phyloP scores from a whole-genome alignment of 2,797 vertebrate genomes.

The Xenops minutus region DNA sequence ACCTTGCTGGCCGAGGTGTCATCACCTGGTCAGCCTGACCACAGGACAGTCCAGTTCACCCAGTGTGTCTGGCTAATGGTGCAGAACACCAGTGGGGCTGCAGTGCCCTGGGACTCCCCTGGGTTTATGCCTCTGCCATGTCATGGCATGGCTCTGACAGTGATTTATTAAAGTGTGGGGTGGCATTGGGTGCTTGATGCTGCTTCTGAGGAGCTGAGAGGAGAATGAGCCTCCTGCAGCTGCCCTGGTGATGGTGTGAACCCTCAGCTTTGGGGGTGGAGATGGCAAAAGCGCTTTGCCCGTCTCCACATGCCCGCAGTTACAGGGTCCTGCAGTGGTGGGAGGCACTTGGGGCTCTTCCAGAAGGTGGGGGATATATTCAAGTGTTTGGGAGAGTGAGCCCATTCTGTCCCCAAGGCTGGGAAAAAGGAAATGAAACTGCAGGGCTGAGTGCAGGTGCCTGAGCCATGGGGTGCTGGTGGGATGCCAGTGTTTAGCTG shows the following conservation, averaged over 20 bases:
- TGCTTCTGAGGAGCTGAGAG: neutral
- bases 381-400: fast-evolving
- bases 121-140: neutral
- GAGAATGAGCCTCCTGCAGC: neutral
- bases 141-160: neutral
- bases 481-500: neutral
- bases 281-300: neutral
- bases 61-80: fast-evolving
- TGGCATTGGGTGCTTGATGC: fast-evolving
- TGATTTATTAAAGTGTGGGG: fast-evolving
- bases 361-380: neutral
- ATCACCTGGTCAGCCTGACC: neutral
- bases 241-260: neutral
- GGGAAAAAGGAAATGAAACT: fast-evolving
- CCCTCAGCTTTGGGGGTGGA: neutral
- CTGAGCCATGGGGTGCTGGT: neutral
- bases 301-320: fast-evolving
- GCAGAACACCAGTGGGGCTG: neutral
- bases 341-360: neutral
- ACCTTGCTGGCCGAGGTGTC: neutral
- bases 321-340: neutral
- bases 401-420: neutral
- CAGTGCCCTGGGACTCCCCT: fast-evolving
- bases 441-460: fast-evolving
- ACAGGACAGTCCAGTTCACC: neutral